phyloP scores from a whole-genome alignment of 2,113 vertebrate genomes.

The Melospiza melodia region DNA sequence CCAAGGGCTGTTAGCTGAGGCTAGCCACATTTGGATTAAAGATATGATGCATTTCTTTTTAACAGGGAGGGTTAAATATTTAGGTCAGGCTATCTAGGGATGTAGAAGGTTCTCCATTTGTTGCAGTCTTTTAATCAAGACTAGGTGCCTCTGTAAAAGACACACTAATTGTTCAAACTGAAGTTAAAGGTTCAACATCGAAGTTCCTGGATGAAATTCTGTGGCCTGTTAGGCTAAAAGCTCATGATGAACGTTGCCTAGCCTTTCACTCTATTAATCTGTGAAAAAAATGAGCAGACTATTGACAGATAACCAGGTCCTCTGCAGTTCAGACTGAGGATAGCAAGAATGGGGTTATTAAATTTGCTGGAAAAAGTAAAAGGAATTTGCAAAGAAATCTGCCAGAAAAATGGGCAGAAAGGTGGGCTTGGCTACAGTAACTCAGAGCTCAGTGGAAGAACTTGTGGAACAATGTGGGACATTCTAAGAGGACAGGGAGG shows the following conservation, averaged over 20 bases:
- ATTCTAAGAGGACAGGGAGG: neutral
- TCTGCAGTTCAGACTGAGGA: neutral
- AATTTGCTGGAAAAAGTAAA: neutral
- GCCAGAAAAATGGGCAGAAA: neutral
- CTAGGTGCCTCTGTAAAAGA: neutral
- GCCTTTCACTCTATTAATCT: slow-evolving; percentile 8
- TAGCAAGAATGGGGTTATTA: neutral
- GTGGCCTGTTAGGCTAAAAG: slow-evolving; percentile 3
- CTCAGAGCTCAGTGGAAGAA: rapidly evolving
- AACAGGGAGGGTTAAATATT: slow-evolving; percentile 17
- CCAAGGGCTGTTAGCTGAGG: neutral
- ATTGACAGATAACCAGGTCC: neutral
- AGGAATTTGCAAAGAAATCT: neutral
- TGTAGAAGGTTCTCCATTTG: neutral
- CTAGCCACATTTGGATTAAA: slow-evolving; percentile 20
- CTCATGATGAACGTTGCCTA: neutral
- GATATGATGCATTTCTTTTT: slow-evolving; percentile 26
- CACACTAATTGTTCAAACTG: slow-evolving; percentile 2
- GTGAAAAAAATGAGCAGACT: neutral
- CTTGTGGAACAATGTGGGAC: neutral
- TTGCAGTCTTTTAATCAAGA: slow-evolving; percentile 54
- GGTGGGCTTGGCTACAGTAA: neutral
- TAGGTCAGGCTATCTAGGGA: slow-evolving; percentile 34
- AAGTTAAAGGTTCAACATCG: neutral
- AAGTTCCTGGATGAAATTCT: slow-evolving; percentile 20